These are phyloP conservation scores for Electrophaes corylata DNA, from an alignment of 2,888 invertebrate genomes.

Conservation along the genomic window DNA sequence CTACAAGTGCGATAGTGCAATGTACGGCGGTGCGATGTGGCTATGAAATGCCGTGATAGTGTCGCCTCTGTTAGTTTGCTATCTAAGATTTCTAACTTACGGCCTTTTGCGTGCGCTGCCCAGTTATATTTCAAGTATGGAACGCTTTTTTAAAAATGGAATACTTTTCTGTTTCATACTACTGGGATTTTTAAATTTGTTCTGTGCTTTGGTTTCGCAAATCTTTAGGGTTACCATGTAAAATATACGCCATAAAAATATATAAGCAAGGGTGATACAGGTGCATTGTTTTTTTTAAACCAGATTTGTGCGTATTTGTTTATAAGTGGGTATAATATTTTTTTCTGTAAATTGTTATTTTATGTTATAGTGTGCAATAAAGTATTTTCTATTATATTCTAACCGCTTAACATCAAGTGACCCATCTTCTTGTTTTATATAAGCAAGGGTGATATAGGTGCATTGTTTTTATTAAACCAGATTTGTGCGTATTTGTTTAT, in stretches of 20 bases:
- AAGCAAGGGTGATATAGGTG: too few species aligned
- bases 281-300: too few species aligned
- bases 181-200: not conserved
- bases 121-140: constrained; percentile 25
- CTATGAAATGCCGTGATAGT: constrained; percentile 51
- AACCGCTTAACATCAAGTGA: too few species aligned
- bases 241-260: not conserved
- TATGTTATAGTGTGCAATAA: too few species aligned
- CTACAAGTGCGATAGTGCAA: constrained; percentile 61
- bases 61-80: constrained; percentile 53
- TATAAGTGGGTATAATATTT: too few species aligned
- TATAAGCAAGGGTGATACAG: not conserved
- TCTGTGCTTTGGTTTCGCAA: not conserved
- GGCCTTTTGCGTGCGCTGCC: constrained; percentile 26
- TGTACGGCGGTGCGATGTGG: constrained; percentile 52
- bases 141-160: constrained; percentile 7
- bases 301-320: too few species aligned
- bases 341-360: too few species aligned
- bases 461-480: too few species aligned
- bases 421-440: too few species aligned
- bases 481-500: too few species aligned
- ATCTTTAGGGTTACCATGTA: not conserved
- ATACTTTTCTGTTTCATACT: not conserved
- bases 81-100: constrained; percentile 46
- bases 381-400: too few species aligned